Evolutionary conservation across 1,140 invertebrate species (phyloP), one percentile per base, ranked within the genome.

Genomic region (Drosophila bocki): DNA sequence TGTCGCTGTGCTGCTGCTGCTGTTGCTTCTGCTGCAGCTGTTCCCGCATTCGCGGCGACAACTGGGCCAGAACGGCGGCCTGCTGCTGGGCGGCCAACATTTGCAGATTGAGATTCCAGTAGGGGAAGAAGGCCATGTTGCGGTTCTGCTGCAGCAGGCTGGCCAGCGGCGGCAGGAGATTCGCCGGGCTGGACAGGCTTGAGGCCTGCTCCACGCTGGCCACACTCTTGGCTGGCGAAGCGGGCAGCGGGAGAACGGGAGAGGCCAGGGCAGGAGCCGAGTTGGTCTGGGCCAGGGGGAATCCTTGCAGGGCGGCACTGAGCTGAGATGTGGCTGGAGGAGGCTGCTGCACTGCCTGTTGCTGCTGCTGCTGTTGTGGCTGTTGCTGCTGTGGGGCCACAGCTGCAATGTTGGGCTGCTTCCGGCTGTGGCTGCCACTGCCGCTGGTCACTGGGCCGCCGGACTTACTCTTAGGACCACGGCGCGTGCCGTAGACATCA

Each of bases 401-500:
- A 61, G 65, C 72, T 78, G 65, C 77, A 6, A 74, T 56, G 42
- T 74, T 74, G 12, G 41, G 22, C 42, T 53, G 22, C 48, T 53
- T 59, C 0, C 53, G 58, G 42, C 32, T 70, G 75, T 56, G 70
- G 37, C 65, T 77, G 37, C 63, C 65, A 12, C 67, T 64, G 32
- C 68, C 57, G 5, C 35, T 35, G 1, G 37, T 35, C 29, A 53
- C 19, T 15, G 67, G 35, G n/a, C 78, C 63, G 12, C 58, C 47
- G 0, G 76, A 76, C 71, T 96, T 96, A 75, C 95, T 95, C 80
- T 97, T 97, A 0, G 98, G 97, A 0, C 98, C 98, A 1, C 98
- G 94, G 7, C 97, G 93, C 0, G 96, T 97, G 5, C 98, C 97
- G 80, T 98, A 98, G 0, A 98, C 96, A 91, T 98, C 98, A 68